Evolutionary conservation across 2,888 invertebrate species (phyloP).

Genomic region (Lepidocyrtoides sp.): DNA sequence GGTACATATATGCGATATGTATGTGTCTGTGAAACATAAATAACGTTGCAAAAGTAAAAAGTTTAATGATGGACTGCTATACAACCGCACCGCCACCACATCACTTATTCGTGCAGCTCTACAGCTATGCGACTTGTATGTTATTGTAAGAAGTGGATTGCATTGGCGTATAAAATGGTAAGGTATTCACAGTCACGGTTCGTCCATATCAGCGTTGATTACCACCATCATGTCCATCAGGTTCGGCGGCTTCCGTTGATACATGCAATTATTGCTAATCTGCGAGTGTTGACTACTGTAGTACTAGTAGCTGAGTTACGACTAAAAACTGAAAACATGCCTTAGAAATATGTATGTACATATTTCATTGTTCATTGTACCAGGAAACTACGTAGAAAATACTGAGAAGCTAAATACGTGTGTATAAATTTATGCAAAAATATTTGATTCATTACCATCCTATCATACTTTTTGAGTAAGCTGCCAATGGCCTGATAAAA

Average conservation of each 20-base stretch:
- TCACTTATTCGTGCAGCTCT: too few relatives aligned
- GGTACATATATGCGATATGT: constrained; percentile 17
- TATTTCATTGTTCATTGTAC: background rate
- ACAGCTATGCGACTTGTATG: too few relatives aligned
- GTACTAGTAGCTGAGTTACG: background rate
- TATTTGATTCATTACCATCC: background rate
- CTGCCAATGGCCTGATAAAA: constrained; percentile 9
- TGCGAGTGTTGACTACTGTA: constrained; percentile 26
- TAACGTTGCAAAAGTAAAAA: background rate
- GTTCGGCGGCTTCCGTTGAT: constrained; percentile 46
- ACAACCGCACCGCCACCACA: too few relatives aligned
- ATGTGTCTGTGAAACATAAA: too few relatives aligned
- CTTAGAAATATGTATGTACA: background rate
- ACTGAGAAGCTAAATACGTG: background rate
- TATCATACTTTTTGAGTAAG: background rate
- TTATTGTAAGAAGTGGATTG: too few relatives aligned
- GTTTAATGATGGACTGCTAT: background rate
- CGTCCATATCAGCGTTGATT: constrained; percentile 4
- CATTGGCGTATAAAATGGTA: too few relatives aligned
- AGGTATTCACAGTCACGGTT: background rate
- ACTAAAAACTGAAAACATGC: background rate
- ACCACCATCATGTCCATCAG: constrained; percentile 50
- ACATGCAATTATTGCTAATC: constrained; percentile 28
- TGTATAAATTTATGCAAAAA: background rate
- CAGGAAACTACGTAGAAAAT: background rate